Conservation (phyloP, 2,888 invertebrate species). For the Nasonovia ribisnigri region DNA sequence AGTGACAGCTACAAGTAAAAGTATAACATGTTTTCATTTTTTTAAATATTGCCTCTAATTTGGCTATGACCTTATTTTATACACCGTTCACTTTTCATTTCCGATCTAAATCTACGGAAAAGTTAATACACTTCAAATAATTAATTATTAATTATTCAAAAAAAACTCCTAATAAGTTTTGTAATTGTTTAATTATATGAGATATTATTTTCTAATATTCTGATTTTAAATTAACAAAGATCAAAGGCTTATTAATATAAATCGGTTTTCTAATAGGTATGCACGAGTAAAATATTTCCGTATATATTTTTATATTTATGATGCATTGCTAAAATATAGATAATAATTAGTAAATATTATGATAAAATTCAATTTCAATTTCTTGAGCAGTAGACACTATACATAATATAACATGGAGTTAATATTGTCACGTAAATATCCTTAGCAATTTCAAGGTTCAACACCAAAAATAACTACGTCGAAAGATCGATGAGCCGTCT, state of each 20-base stretch:
- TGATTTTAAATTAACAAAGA: neutral
- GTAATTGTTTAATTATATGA: neutral
- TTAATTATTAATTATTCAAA: neutral
- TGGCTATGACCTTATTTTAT: neutral
- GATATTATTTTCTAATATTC: neutral
- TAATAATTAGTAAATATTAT: neutral
- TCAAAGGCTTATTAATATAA: neutral
- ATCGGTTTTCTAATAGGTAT: neutral
- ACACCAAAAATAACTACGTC: conserved; percentile 3
- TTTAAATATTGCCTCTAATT: neutral
- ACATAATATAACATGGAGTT: neutral
- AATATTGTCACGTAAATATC: neutral
- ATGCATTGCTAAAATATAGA: neutral
- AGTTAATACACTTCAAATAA: neutral
- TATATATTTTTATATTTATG: neutral
- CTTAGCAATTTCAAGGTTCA: neutral
- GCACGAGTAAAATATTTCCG: neutral
- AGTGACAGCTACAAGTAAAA: neutral
- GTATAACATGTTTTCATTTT: neutral
- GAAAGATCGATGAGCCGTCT: conserved; percentile 18
- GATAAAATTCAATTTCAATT: neutral
- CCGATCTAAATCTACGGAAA: neutral
- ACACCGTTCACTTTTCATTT: neutral
- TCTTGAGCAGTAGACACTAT: neutral
- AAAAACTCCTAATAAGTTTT: neutral